These are phyloP conservation scores for Malurus alboscapulatus DNA, from an alignment of 2,113 vertebrate genomes.

Conservation along the genomic window DNA sequence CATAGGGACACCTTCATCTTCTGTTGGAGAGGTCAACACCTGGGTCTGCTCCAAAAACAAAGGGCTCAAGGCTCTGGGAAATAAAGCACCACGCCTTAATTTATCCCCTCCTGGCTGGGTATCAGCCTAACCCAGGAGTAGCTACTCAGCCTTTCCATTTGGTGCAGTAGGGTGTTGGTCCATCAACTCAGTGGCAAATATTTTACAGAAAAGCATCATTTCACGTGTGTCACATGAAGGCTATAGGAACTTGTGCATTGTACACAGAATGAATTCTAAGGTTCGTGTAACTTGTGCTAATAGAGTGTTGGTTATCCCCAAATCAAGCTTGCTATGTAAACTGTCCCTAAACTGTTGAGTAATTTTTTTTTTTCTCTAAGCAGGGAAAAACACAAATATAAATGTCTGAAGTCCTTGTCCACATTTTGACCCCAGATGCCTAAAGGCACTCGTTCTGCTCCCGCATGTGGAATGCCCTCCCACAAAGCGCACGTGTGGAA, in stretches of 20 bases:
- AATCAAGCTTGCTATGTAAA: slow-evolving; percentile 25
- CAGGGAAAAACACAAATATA: slow-evolving; percentile 45
- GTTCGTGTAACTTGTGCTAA: background rate
- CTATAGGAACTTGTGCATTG: background rate
- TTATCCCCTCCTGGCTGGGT: background rate
- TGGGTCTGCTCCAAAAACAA: background rate
- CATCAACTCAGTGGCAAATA: background rate
- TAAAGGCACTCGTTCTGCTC: slow-evolving; percentile 32
- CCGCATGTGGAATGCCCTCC: slow-evolving; percentile 44
- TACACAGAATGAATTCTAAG: background rate
- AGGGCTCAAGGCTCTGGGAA: background rate
- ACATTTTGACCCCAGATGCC: slow-evolving; percentile 26
- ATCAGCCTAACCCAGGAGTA: background rate
- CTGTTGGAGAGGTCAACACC: background rate
- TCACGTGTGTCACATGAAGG: background rate
- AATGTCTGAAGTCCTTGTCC: slow-evolving; percentile 25
- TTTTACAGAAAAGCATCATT: background rate
- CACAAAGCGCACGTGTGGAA: slow-evolving; percentile 14
- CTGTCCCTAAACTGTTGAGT: slow-evolving; percentile 6
- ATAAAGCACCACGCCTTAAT: background rate
- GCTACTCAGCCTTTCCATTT: background rate
- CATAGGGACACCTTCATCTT: background rate
- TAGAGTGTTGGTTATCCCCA: background rate
- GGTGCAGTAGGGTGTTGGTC: background rate
- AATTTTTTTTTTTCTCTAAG: slow-evolving; percentile 23